These are phyloP conservation scores for Chaunax sp. DNA, from an alignment of 2,797 vertebrate species.

Conservation along the genomic window DNA sequence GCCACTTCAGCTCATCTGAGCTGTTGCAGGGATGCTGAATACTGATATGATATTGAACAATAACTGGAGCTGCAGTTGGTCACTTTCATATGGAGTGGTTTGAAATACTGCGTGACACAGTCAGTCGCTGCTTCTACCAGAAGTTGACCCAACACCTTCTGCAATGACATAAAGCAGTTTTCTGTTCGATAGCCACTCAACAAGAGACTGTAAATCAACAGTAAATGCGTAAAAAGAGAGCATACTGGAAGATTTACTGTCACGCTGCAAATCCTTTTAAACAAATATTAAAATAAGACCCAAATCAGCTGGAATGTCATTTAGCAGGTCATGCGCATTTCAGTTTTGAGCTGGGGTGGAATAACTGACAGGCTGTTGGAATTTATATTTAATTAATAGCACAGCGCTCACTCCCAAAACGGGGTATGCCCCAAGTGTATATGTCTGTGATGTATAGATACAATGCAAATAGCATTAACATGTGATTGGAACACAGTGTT, in stretches of 20 bases:
- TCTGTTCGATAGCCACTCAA: conserved; percentile 84
- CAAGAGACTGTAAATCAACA: conserved; percentile 82
- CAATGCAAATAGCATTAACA: conserved; percentile 60
- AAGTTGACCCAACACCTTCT: conserved; percentile 79
- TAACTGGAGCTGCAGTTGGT: conserved; percentile 74
- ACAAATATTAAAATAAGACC: conserved; percentile 86
- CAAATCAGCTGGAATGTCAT: conserved; percentile 76
- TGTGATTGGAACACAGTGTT: conserved; percentile 36
- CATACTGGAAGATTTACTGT: conserved; percentile 77
- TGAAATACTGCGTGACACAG: conserved; percentile 75
- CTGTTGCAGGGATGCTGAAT: conserved; percentile 81
- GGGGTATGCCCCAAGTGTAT: conserved; percentile 53
- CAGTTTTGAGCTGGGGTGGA: conserved; percentile 50
- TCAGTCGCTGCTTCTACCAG: conserved; percentile 66
- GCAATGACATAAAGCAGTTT: conserved; percentile 80
- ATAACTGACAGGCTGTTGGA: conserved; percentile 68
- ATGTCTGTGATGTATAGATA: conserved; percentile 57
- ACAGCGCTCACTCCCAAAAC: conserved; percentile 53
- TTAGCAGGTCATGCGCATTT: conserved; percentile 68
- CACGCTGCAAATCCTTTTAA: conserved; percentile 81
- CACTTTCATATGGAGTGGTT: conserved; percentile 75
- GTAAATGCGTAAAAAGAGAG: conserved; percentile 83
- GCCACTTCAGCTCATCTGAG: conserved; percentile 86
- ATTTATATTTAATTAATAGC: conserved; percentile 80
- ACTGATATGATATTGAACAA: conserved; percentile 85